A percentile compares a stretch with the other conserved stretches of the same genome.
Evolutionary conservation across 2,113 vertebrate species (phyloP).

Genomic region (Acinonyx jubatus): DNA sequence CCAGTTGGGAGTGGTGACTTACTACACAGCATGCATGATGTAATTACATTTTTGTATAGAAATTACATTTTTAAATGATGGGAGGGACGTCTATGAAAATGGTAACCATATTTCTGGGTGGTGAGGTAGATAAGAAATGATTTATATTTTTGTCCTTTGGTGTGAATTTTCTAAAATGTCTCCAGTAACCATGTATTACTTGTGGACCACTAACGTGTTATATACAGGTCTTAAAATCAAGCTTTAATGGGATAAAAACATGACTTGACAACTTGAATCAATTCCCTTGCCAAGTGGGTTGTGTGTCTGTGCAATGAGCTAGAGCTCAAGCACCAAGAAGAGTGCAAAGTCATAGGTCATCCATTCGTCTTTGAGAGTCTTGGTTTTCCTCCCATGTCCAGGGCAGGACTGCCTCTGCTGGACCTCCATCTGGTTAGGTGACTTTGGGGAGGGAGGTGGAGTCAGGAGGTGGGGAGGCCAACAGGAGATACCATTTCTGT

Average conservation of each 20-base stretch:
- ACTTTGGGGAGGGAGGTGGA: not conserved
- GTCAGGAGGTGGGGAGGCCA: not conserved
- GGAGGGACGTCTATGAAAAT: not conserved
- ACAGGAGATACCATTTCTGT: not conserved
- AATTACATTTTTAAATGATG: not conserved
- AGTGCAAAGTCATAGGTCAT: not conserved
- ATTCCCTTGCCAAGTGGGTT: not conserved
- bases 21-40: not conserved
- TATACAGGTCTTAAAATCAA: not conserved
- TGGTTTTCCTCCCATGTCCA: not conserved
- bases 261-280: not conserved
- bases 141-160: not conserved
- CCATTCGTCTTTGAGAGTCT: not conserved
- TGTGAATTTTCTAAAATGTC: conserved; percentile 14
- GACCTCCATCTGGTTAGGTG: not conserved
- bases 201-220: not conserved
- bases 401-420: not conserved
- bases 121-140: not conserved
- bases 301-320: not conserved
- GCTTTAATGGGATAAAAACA: not conserved
- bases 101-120: not conserved
- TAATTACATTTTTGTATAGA: not conserved
- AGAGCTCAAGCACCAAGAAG: not conserved
- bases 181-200: not conserved
- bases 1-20: not conserved